These are phyloP conservation scores for Argopecten irradians DNA, from an alignment of 1,140 invertebrate species.

Conservation along the genomic window DNA sequence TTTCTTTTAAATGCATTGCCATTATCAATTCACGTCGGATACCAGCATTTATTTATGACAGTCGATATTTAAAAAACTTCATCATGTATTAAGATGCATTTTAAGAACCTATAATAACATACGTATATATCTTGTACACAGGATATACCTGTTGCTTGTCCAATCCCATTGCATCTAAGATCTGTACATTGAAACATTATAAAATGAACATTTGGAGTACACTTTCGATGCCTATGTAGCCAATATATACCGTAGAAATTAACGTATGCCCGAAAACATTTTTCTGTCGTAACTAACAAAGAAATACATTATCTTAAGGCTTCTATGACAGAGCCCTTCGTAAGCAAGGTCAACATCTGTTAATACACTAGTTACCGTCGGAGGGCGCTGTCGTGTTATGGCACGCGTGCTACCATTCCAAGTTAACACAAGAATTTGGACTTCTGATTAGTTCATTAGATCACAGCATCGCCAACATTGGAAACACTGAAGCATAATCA, in stretches of 20 bases:
- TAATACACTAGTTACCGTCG: not conserved
- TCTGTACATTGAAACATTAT: too few species aligned
- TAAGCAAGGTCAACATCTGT: not conserved
- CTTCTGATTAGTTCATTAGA: not conserved
- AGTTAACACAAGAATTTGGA: not conserved
- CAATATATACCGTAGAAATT: not conserved
- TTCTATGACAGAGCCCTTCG: not conserved
- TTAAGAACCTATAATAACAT: too few species aligned
- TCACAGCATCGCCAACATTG: not conserved
- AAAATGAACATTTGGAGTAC: too few species aligned
- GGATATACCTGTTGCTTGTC: too few species aligned
- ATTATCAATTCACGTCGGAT: too few species aligned
- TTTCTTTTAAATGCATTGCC: too few species aligned
- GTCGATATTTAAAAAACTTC: too few species aligned
- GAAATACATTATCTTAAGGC: not conserved
- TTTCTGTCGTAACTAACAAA: not conserved
- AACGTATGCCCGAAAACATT: not conserved
- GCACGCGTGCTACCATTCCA: not conserved
- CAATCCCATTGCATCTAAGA: too few species aligned
- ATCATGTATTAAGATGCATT: too few species aligned
- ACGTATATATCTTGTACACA: too few species aligned
- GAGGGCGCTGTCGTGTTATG: not conserved
- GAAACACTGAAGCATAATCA: not conserved
- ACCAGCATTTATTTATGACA: too few species aligned
- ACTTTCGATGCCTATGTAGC: not conserved